Percentiles rank a stretch among this genome's conserved stretches.
phyloP scores from a whole-genome alignment of 2,888 invertebrate genomes.

The Marasmarcha lunaedactyla region DNA sequence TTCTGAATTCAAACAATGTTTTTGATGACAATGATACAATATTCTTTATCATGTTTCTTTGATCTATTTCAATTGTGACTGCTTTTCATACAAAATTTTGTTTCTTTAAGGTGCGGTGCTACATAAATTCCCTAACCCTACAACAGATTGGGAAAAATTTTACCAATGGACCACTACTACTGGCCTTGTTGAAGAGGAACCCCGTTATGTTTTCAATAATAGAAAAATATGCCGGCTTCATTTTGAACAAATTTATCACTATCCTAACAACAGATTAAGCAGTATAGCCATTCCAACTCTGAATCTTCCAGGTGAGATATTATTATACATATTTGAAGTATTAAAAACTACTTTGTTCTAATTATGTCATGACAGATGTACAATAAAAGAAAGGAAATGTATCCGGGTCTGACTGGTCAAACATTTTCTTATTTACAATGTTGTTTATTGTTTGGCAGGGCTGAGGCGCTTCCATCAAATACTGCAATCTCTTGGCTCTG shows the following conservation, averaged over 20 bases:
- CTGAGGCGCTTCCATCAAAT: background rate
- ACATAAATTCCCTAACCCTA: conserved; percentile 2
- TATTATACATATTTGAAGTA: too few species aligned
- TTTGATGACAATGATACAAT: too few species aligned
- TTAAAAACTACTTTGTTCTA: too few species aligned
- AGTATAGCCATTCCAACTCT: background rate
- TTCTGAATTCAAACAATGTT: too few species aligned
- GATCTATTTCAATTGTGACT: background rate
- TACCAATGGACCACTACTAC: conserved; percentile 1
- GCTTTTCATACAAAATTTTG: background rate
- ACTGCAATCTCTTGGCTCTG: background rate
- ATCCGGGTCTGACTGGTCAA: too few species aligned
- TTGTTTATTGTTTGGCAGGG: too few species aligned
- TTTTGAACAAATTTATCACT: conserved; percentile 2
- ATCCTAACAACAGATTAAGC: conserved; percentile 1
- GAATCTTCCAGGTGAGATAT: too few species aligned
- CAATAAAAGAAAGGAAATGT: too few species aligned
- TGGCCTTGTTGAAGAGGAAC: conserved; percentile 4
- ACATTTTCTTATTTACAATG: too few species aligned
- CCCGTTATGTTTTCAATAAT: background rate
- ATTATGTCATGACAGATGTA: too few species aligned
- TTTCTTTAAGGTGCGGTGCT: conserved; percentile 2
- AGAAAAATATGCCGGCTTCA: conserved; percentile 1
- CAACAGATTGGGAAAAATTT: background rate
- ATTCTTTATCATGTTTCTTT: too few species aligned